Percentiles rank a stretch among this genome's conserved stretches.
Evolutionary conservation across 2,113 vertebrate genomes (phyloP).

Genomic region (Turnix velox): DNA sequence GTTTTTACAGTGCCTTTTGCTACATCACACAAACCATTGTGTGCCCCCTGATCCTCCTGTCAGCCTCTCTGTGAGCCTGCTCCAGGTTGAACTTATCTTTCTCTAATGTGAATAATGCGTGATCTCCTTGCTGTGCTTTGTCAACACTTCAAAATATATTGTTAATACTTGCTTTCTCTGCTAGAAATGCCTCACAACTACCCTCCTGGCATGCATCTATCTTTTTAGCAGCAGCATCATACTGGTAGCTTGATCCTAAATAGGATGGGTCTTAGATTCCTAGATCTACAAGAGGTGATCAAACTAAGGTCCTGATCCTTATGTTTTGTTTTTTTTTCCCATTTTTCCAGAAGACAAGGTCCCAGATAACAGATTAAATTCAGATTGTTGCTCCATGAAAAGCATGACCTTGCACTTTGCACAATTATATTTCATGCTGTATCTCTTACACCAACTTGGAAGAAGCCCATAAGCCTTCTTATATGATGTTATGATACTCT

Average conservation of each 20-base stretch:
- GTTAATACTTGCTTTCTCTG: background rate
- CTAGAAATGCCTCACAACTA: background rate
- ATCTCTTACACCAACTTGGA: background rate
- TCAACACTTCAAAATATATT: background rate
- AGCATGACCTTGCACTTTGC: background rate
- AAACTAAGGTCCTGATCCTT: background rate
- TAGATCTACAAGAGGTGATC: background rate
- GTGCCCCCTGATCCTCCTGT: background rate
- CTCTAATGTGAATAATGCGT: background rate
- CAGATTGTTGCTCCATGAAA: background rate
- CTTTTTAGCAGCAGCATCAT: background rate
- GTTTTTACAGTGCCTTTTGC: background rate
- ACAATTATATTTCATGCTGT: background rate
- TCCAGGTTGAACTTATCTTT: background rate
- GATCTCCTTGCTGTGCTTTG: background rate
- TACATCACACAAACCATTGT: fast-evolving
- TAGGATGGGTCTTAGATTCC: background rate
- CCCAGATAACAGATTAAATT: background rate
- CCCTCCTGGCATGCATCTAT: background rate
- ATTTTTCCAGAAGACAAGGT: background rate
- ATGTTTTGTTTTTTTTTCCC: background rate
- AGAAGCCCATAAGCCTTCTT: background rate
- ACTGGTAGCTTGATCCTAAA: background rate
- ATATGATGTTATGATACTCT: background rate
- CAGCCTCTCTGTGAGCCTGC: background rate